Percentiles rank a stretch among this genome's conserved stretches.
phyloP scores from a whole-genome alignment of 2,113 vertebrate genomes.

The Rafetus swinhoei region DNA sequence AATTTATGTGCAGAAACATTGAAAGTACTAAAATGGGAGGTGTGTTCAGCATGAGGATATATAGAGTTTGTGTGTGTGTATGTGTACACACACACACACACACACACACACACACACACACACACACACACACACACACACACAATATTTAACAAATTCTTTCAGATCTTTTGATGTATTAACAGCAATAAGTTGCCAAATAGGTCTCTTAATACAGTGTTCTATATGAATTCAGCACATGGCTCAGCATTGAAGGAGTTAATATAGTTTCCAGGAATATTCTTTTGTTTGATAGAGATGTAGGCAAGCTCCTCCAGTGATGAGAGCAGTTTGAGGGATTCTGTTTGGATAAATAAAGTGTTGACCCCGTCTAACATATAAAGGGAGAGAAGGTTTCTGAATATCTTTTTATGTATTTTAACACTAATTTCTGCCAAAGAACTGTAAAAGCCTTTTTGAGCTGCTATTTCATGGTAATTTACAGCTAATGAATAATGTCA shows the following conservation, averaged over 20 bases:
- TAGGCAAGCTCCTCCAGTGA: background rate
- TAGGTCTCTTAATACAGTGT: background rate
- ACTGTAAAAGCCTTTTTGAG: background rate
- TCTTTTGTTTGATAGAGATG: background rate
- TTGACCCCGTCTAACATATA: background rate
- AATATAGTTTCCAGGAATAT: background rate
- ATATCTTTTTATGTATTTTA: background rate
- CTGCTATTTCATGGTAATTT: background rate
- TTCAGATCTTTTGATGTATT: background rate
- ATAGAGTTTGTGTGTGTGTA: too few relatives aligned
- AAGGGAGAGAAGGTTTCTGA: background rate
- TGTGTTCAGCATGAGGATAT: background rate
- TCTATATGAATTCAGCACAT: background rate
- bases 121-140: background rate
- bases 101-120: background rate
- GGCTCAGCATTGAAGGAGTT: background rate
- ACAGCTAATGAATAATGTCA: background rate
- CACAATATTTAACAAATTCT: background rate
- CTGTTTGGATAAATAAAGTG: background rate
- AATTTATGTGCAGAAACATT: constrained; percentile 9
- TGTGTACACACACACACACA: background rate
- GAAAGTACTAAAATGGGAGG: background rate
- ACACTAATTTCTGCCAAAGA: background rate
- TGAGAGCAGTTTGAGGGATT: background rate
- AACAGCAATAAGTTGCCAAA: background rate